Base-by-base conservation (phyloP, 2,888 invertebrate genomes). In the Chorisops tibialis region DNA sequence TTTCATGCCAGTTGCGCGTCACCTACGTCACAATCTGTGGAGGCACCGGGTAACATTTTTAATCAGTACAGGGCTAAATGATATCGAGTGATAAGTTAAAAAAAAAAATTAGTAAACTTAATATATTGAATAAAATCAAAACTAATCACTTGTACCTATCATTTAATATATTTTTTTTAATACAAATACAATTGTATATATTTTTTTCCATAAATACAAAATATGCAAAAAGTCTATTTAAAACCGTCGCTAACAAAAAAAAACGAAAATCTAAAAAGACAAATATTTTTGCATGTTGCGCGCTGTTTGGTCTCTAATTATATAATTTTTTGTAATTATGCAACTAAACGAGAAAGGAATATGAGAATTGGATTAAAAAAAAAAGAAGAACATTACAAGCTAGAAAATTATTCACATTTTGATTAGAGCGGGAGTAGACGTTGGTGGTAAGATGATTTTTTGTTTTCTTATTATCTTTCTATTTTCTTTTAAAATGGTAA, bases 111-210 rank as follows among this genome's bases (percentile, higher is more conserved):
- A n/a, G n/a, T n/a, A n/a, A n/a, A n/a, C n/a, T n/a, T n/a, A n/a
- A n/a, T n/a, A n/a, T n/a, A n/a, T n/a, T n/a, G n/a, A n/a, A n/a
- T n/a, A n/a, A 30, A 30, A 30, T 30, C 5, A 30, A 30, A 30
- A 30, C 30, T 30, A 30, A 7, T 30, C 30, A 30, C 5, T 30
- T 30, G 30, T 30, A 18, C n/a, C 35, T 19, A 16, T 51, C 41
- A 60, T 60, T n/a, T n/a, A n/a, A n/a, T n/a, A n/a, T n/a, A n/a
- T n/a, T n/a, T n/a, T n/a, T 50, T 60, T 60, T 60, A 60, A 51
- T 60, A 60, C 60, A 60, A 60, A 60, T 60, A 60, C 60, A 60
- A 39, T 60, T 39, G 30, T 60, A 60, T 18, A 9, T 50, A 51
- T 59, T 35, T 60, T 39, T 59, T 30, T 30, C 9, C 30, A 60